phyloP scores from a whole-genome alignment of 1,140 invertebrate genomes.

The Cotesia glomerata region DNA sequence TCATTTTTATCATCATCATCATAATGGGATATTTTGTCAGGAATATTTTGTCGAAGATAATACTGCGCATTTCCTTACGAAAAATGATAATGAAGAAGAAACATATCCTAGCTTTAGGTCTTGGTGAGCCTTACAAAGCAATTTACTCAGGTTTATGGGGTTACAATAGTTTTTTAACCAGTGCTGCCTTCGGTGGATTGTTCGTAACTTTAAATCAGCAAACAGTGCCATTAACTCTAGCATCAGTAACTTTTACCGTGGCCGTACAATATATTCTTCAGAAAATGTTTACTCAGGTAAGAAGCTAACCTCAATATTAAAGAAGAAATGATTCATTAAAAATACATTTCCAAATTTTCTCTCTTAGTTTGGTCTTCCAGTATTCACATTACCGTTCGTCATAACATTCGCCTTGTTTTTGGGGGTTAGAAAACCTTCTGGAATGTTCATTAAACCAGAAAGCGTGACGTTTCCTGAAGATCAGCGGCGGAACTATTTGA shows the following conservation, averaged over 20 bases:
- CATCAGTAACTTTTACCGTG: slow-evolving; percentile 53
- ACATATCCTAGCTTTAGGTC: slow-evolving; percentile 39
- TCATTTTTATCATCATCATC: too few relatives aligned
- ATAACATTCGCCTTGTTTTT: slow-evolving; percentile 55
- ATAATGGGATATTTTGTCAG: too few relatives aligned
- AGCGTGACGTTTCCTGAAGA: slow-evolving; percentile 53
- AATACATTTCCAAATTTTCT: slow-evolving; percentile 15
- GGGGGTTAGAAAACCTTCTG: slow-evolving; percentile 41
- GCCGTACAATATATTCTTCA: slow-evolving; percentile 51
- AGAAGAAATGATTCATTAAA: neutral
- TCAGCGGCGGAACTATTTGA: slow-evolving; percentile 40
- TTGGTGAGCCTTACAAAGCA: slow-evolving; percentile 43
- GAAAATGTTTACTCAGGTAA: slow-evolving; percentile 42
- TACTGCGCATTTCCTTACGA: too few relatives aligned
- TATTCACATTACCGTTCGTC: slow-evolving; percentile 57
- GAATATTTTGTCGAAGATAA: too few relatives aligned
- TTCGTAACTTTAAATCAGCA: slow-evolving; percentile 56
- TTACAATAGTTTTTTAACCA: slow-evolving; percentile 57
- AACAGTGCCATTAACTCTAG: slow-evolving; percentile 47
- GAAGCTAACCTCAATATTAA: neutral
- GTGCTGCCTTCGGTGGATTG: slow-evolving; percentile 54
- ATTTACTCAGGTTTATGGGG: slow-evolving; percentile 59
- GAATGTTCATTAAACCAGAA: slow-evolving; percentile 40
- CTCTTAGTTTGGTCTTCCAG: slow-evolving; percentile 50
- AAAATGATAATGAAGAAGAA: neutral